Percentiles rank a stretch among this genome's conserved stretches.
Conservation (phyloP, 1,140 invertebrate species). For the Rhopalosiphum padi region DNA sequence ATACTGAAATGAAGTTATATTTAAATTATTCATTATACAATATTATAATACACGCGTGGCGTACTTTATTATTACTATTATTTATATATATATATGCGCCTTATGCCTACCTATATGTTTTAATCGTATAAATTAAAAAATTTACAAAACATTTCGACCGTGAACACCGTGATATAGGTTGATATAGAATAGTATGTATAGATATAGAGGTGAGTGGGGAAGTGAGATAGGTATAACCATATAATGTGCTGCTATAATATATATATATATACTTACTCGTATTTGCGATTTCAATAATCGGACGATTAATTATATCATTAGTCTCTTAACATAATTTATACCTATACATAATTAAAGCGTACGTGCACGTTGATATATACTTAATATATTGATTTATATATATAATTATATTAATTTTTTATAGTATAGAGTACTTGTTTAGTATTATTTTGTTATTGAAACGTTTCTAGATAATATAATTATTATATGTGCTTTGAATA, state of each 20-base stretch:
- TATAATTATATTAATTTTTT: background rate
- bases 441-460: background rate
- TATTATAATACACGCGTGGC: background rate
- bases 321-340: background rate
- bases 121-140: constrained; percentile 8
- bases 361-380: too few species aligned
- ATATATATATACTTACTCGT: background rate
- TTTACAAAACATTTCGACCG: background rate
- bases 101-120: background rate
- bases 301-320: constrained; percentile 7
- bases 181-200: background rate
- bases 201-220: background rate
- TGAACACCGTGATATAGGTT: background rate
- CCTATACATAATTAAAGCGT: background rate
- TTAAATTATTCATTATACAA: background rate
- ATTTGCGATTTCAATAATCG: background rate
- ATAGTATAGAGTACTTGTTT: background rate
- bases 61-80: background rate
- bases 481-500: background rate
- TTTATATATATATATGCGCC: background rate
- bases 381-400: too few species aligned
- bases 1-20: background rate
- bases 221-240: background rate
- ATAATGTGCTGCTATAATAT: background rate
- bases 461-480: background rate